phyloP scores from a whole-genome alignment of 2,113 vertebrate genomes.

The Turnix velox region DNA sequence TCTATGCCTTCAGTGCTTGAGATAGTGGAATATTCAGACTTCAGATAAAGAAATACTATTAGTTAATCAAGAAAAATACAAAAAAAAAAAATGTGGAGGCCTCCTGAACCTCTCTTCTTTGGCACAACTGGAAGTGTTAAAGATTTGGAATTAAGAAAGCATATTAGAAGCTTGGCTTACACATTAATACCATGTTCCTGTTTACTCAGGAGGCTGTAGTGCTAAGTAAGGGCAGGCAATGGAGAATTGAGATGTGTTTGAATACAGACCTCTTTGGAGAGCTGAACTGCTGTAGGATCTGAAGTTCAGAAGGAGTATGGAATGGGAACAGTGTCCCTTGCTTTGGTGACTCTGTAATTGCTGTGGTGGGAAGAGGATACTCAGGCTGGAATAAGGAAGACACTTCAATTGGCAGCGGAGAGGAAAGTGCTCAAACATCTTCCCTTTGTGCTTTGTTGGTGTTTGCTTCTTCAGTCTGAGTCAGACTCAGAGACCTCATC shows the following conservation, averaged over 20 bases:
- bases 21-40: not conserved
- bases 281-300: not conserved
- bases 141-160: not conserved
- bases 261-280: not conserved
- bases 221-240: not conserved
- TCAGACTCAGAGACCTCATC: constrained; percentile 84
- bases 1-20: not conserved
- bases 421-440: not conserved
- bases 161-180: not conserved
- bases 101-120: constrained; percentile 5
- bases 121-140: not conserved
- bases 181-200: not conserved
- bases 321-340: not conserved
- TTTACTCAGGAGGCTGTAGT: not conserved
- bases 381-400: not conserved
- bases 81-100: not conserved
- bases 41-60: not conserved
- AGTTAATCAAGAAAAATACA: not conserved
- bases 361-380: not conserved
- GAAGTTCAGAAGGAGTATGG: not conserved
- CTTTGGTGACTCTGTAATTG: not conserved
- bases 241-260: not conserved
- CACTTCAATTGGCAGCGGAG: not conserved
- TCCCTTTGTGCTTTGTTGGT: not conserved
- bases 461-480: constrained; percentile 77